Percentiles rank a stretch among this genome's conserved stretches.
Conservation (phyloP, 1,140 invertebrate genomes). For the Cydia strobilella region DNA sequence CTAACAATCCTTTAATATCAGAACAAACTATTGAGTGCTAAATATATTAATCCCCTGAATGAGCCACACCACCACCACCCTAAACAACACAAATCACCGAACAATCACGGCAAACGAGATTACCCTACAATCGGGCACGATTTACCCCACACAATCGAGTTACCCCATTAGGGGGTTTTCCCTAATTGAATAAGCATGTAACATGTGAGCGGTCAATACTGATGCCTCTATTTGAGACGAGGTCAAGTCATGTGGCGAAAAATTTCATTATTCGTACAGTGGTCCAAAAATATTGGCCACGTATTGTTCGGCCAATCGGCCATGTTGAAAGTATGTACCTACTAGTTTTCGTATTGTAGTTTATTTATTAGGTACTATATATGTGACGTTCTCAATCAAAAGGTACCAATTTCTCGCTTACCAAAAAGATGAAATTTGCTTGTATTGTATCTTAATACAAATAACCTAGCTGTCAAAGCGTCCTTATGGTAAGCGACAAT, state of each 20-base stretch:
- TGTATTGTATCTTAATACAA: too few relatives aligned
- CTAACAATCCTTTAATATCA: background rate
- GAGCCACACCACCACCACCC: background rate
- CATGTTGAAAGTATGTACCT: too few relatives aligned
- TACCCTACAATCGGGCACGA: conserved; percentile 2
- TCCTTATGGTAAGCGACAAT: too few relatives aligned
- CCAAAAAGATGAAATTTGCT: too few relatives aligned
- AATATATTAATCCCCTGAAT: background rate
- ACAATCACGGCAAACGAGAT: conserved; percentile 24
- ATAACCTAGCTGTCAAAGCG: too few relatives aligned
- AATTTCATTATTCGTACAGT: too few relatives aligned
- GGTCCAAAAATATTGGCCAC: too few relatives aligned
- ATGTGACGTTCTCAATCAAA: too few relatives aligned
- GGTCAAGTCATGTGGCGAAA: background rate
- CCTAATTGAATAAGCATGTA: conserved; percentile 20
- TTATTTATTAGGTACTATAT: too few relatives aligned
- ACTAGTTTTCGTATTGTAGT: too few relatives aligned
- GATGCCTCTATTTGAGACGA: background rate
- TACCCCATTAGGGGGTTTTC: conserved; percentile 22
- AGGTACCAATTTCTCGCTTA: too few relatives aligned
- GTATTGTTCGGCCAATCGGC: too few relatives aligned
- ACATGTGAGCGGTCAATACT: background rate
- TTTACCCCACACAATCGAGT: conserved; percentile 17
- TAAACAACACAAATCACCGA: conserved; percentile 13
- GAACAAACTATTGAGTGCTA: background rate